A percentile compares a stretch with the other conserved stretches of the same genome.
These are phyloP conservation scores for Drosophila virilis DNA, from an alignment of 1,140 invertebrate species.

Conservation along the genomic window DNA sequence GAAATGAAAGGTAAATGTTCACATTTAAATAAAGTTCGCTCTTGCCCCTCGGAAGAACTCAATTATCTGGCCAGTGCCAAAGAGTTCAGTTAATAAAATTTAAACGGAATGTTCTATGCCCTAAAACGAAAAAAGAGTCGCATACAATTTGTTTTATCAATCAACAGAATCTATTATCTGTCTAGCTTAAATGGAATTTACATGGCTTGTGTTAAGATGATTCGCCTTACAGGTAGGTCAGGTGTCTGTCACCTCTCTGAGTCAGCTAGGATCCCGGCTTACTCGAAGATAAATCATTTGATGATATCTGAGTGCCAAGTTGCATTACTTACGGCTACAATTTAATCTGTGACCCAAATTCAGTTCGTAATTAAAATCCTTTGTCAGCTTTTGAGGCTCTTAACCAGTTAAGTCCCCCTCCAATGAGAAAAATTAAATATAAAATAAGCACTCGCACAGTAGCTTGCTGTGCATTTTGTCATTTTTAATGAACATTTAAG, in stretches of 20 bases:
- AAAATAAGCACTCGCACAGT: slow-evolving; percentile 25
- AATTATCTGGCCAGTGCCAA: neutral
- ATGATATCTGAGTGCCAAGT: slow-evolving; percentile 22
- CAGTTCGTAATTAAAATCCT: slow-evolving; percentile 21
- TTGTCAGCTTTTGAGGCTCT: slow-evolving; percentile 2
- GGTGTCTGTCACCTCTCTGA: too few species aligned
- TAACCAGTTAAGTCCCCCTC: neutral
- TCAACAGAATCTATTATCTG: too few species aligned
- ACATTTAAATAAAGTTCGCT: slow-evolving; percentile 35
- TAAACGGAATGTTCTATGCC: too few species aligned
- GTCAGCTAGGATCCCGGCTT: too few species aligned
- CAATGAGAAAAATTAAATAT: neutral
- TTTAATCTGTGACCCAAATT: slow-evolving; percentile 44
- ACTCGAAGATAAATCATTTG: neutral
- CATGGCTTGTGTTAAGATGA: too few species aligned
- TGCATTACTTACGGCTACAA: slow-evolving; percentile 19
- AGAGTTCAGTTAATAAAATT: neutral
- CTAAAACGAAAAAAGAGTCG: too few species aligned
- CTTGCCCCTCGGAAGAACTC: neutral
- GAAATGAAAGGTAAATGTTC: neutral
- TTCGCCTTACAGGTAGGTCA: too few species aligned
- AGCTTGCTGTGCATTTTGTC: slow-evolving; percentile 51
- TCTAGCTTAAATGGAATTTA: too few species aligned
- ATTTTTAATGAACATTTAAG: slow-evolving; percentile 51
- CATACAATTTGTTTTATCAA: too few species aligned